Evolutionary conservation across 1,140 invertebrate species (phyloP).

Genomic region (Hycleus cichorii): DNA sequence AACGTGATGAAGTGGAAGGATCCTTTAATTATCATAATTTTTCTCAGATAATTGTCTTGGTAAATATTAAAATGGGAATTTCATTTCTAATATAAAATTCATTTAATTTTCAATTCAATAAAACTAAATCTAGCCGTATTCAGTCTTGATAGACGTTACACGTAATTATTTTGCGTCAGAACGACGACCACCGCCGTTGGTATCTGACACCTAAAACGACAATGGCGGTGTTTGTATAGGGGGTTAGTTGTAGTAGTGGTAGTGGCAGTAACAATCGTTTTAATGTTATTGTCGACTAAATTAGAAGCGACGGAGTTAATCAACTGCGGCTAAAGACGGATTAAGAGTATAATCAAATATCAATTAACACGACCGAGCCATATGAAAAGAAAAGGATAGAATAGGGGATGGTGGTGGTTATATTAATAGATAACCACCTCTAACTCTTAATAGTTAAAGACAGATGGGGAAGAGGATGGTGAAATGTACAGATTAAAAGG

Average conservation of each 20-base stretch:
- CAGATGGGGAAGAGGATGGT: no score
- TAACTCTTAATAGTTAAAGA: no score
- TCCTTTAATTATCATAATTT: no score
- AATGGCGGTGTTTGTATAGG: no score
- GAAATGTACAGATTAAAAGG: no score
- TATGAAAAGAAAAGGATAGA: no score
- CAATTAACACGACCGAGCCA: slow-evolving; percentile 21
- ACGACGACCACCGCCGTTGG: not conserved
- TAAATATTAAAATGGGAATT: not conserved
- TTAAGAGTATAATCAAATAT: slow-evolving; percentile 34
- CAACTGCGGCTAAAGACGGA: slow-evolving; percentile 29
- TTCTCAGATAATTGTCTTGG: no score
- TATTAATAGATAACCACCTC: no score
- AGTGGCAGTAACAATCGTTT: slow-evolving; percentile 8
- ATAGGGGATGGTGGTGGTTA: no score
- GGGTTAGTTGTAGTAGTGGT: no score
- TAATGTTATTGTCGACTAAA: slow-evolving; percentile 29
- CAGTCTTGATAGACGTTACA: not conserved
- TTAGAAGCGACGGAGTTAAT: slow-evolving; percentile 30
- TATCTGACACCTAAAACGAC: slow-evolving; percentile 14
- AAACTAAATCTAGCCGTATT: not conserved
- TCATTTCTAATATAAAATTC: no score
- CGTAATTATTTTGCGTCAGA: not conserved
- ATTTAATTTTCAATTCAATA: not conserved
- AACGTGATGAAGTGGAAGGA: no score